Evolutionary conservation across 2,888 invertebrate genomes (phyloP), one percentile per base, ranked within the genome.

Genomic region (Ectropis crepuscularia): DNA sequence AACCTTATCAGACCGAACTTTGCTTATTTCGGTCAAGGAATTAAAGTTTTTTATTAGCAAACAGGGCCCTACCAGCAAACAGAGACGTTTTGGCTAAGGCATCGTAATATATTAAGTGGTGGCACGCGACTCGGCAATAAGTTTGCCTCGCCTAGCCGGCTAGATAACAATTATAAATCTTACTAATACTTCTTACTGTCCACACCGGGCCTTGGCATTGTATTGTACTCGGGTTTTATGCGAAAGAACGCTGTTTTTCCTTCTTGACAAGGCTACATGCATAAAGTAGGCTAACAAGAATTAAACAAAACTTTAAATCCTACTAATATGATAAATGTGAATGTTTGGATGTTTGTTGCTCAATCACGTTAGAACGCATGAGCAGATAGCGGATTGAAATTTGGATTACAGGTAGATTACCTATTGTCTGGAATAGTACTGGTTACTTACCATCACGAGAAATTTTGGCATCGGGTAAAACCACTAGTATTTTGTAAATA

Each of bases 111-210:
- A 90, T 90, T 87, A 85, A 85, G 86, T 84, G 87, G 79, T 68
- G 83, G 83, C 90, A 90, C 90, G 90, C 90, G 79, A 90, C 79
- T 70, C 67, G 75, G 88, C 89, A 83, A 90, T 90, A 88, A 88
- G 81, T 89, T 78, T 81, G 85, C 88, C 88, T 82, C 87, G 87
- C 89, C 88, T 85, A 82, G 80, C 84, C 75, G 76, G 79, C 78
- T 85, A 86, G 87, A 88, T 88, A 89, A 88, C 88, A 88, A 89
- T 89, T 90, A 89, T 89, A 89, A 88, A 89, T 88, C 87, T 87
- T 78, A 74, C 84, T 86, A 88, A 88, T 87, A 87, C 86, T 86
- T 88, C 87, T 87, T 83, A 85, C 88, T 88, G 87, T 87, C 86
- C 86, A 80, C 88, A 81, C 87, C 72, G 74, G 67, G 67, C 57